These are phyloP conservation scores for Rhopalosiphum padi DNA, from an alignment of 1,140 invertebrate genomes.

Conservation along the genomic window DNA sequence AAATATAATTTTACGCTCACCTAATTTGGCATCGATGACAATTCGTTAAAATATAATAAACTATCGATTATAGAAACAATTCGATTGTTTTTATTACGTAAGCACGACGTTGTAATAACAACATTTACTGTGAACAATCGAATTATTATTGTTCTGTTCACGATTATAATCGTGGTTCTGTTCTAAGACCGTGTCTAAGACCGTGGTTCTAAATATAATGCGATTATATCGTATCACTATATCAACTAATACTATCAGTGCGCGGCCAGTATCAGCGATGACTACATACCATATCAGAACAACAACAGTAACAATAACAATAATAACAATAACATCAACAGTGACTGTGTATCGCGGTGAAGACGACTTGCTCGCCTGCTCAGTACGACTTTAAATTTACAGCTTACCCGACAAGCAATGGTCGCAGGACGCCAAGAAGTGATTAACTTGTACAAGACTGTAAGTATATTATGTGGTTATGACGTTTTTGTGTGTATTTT, in stretches of 20 bases:
- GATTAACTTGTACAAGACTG: conserved; percentile 40
- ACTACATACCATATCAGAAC: too few relatives aligned
- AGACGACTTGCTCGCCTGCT: not conserved
- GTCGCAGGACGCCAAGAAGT: not conserved
- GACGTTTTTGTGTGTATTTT: too few relatives aligned
- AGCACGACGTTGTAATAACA: not conserved
- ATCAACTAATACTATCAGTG: too few relatives aligned
- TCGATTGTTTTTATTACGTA: not conserved
- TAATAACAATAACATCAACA: not conserved
- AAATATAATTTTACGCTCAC: not conserved
- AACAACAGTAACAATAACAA: not conserved
- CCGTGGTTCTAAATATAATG: too few relatives aligned
- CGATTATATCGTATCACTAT: too few relatives aligned
- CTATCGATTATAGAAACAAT: not conserved
- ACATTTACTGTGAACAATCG: not conserved
- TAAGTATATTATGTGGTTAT: not conserved
- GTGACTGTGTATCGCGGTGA: not conserved
- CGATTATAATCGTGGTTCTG: too few relatives aligned
- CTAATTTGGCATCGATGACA: not conserved
- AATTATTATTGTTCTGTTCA: too few relatives aligned
- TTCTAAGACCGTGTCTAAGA: too few relatives aligned
- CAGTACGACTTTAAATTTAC: not conserved
- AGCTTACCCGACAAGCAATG: not conserved
- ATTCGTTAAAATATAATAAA: not conserved
- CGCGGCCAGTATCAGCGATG: too few relatives aligned